Evolutionary conservation across 1,140 invertebrate species (phyloP).

Genomic region (Nephila pilipes): DNA sequence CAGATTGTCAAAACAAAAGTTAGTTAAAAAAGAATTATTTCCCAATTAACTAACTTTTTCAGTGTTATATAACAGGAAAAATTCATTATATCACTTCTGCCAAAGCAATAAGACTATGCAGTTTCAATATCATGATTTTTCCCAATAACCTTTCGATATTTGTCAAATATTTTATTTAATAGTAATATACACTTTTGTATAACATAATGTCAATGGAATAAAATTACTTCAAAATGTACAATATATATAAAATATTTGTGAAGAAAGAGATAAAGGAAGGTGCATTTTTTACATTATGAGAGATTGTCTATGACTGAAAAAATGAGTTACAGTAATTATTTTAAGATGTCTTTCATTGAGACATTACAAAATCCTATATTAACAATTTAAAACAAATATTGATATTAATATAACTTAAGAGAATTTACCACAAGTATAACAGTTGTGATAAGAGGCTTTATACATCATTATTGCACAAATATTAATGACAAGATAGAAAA

Average conservation of each 20-base stretch:
- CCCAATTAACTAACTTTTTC: background rate
- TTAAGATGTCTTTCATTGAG: background rate
- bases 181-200: background rate
- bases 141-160: background rate
- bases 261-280: background rate
- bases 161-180: background rate
- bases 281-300: background rate
- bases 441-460: no score
- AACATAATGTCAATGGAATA: background rate
- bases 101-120: background rate
- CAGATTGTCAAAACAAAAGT: constrained; percentile 7
- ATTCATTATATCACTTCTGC: background rate
- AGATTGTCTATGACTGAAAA: background rate
- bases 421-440: no score
- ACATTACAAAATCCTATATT: no score
- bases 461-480: background rate
- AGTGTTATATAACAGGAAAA: background rate
- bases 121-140: background rate
- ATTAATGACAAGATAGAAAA: background rate
- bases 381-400: no score
- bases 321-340: background rate
- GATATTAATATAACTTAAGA: no score
- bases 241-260: background rate
- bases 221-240: background rate
- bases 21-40: background rate